Percentiles rank a stretch among this genome's conserved stretches.
These are phyloP conservation scores for Xiphias gladius DNA, from an alignment of 2,113 vertebrate genomes.

Conservation along the genomic window DNA sequence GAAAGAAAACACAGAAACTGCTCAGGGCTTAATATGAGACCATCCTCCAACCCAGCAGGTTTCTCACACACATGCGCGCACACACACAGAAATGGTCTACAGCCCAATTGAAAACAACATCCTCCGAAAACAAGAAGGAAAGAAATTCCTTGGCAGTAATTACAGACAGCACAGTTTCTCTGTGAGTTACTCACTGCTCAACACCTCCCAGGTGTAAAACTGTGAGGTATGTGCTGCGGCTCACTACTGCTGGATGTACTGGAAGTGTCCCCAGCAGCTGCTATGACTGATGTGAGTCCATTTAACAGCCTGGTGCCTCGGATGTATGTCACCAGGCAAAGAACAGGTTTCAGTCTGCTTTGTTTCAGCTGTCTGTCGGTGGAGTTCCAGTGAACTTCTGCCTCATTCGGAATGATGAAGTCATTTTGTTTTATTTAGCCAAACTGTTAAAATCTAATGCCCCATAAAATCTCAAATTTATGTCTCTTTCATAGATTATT, in stretches of 20 bases:
- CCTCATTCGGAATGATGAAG: background rate
- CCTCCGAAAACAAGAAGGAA: background rate
- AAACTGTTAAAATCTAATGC: too few relatives aligned
- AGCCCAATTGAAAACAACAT: slow-evolving; percentile 5
- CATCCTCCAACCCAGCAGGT: slow-evolving; percentile 37
- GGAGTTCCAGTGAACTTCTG: background rate
- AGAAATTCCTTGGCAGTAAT: background rate
- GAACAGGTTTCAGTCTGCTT: background rate
- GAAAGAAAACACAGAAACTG: slow-evolving; percentile 26
- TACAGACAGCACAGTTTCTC: background rate
- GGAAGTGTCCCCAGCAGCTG: background rate
- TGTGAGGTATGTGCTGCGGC: background rate
- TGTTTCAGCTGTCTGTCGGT: too few relatives aligned
- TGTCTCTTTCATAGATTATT: too few relatives aligned
- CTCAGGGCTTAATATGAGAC: slow-evolving; percentile 31
- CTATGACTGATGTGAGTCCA: background rate
- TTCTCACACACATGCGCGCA: slow-evolving; percentile 9
- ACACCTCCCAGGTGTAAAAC: background rate
- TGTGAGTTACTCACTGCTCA: background rate
- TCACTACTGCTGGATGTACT: background rate
- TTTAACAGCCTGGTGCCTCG: background rate
- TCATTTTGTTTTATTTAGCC: too few relatives aligned
- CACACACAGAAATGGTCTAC: background rate
- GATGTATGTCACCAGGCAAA: background rate
- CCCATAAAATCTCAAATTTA: too few relatives aligned